Base-by-base conservation (phyloP, 2,797 vertebrate species). In the Poeciliopsis paucimaculata region DNA sequence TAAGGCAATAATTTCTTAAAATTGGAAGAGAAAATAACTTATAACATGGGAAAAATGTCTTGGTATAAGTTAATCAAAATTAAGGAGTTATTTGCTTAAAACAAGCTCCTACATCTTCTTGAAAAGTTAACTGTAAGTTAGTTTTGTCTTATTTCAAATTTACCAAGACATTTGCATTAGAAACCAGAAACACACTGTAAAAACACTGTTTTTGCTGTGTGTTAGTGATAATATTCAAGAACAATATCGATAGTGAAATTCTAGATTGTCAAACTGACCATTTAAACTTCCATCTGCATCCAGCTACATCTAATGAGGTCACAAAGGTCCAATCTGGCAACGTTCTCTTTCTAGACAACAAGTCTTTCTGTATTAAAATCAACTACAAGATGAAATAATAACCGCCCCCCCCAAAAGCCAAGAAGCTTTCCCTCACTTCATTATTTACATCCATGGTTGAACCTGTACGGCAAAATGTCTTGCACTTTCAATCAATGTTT, bases 401-500 rank as follows among this genome's bases (percentile, higher is more conserved):
- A 73, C n/a, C n/a, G 81, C 36, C 28, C 9, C 20, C 16, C 31
- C 13, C 45, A 78, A 79, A 72, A 77, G 47, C 46, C 55, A 70
- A 75, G 60, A 77, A 74, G 73, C 55, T 34, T 72, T 83, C 47
- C 71, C 78, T 76, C 71, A 87, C 78, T 79, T 76, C 41, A 66
- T 68, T 28, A 81, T 86, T 74, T 62, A 77, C 73, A 86, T 88
- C 81, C 77, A 77, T 82, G 83, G 81, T 60, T 83, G 88, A 88
- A 81, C 66, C 78, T 62, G 60, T 81, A 74, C 47, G n/a, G 45
- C 87, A 77, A 89, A 90, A 91, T 80, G 81, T 82, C 80, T 83
- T 84, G 84, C 77, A 84, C 85, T 80, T 75, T 82, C 75, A 90
- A 86, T 91, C 76, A 82, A 78, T 90, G 72, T 88, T 93, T 94